Evolutionary conservation across 1,140 invertebrate genomes (phyloP), one percentile per base, ranked within the genome.

Genomic region (Arctopsyche grandis): DNA sequence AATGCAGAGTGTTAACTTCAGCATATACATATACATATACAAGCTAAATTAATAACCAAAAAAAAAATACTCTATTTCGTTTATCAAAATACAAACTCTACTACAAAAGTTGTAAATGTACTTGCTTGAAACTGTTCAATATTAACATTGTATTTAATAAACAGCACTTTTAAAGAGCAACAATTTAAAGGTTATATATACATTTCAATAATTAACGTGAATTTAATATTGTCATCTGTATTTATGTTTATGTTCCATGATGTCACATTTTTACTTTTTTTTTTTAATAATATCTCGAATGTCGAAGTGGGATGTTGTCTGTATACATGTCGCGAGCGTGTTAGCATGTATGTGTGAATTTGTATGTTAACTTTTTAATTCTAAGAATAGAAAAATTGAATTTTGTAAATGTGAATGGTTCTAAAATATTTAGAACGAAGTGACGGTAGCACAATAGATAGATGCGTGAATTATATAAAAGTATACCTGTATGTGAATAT

Each of bases 331-430:
- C 52, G 52, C 19, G 19, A 16, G 19, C 19, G 19, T 56, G 19
- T 56, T 38, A 38, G 29, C 29, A 38, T 38, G 29, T 52, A 52
- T 52, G 48, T 52, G 48, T 52, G 48, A 52, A 52, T 52, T 52
- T 12, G 24, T 66, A 66, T 22, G 19, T 66, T 66, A 16, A 66
- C 10, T 19, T 66, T 22, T 10, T 66, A 21, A 66, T 52, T 52
- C 16, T 52, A 52, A 10, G 16, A 52, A 52, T 52, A 52, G 48
- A 52, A 14, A 14, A 52, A 14, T 52, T 52, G 48, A 52, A 52
- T 52, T 12, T 52, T 52, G 48, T 52, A 52, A 52, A 52, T 52
- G 48, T 52, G 48, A 52, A 52, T 52, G 48, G 48, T 52, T 52
- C 48, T 52, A 52, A 52, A 52, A 52, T 52, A 52, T 14, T 52